A percentile compares a stretch with the other conserved stretches of the same genome.
These are phyloP conservation scores for Grammomys surdaster DNA, from an alignment of 2,113 vertebrate species.

Conservation along the genomic window DNA sequence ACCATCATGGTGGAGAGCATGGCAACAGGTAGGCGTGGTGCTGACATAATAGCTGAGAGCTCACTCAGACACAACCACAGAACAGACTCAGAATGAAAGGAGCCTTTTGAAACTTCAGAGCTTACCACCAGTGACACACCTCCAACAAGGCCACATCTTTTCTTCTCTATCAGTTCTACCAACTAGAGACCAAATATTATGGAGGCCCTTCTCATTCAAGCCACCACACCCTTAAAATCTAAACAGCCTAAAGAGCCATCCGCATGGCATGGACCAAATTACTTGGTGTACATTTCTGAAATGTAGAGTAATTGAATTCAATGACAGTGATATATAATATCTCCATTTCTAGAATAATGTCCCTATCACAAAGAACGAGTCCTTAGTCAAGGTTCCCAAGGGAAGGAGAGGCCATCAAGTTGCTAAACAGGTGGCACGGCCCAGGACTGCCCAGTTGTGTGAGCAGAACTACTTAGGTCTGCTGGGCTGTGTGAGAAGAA, in stretches of 20 bases:
- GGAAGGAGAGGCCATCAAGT: too few species aligned
- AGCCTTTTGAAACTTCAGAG: background rate
- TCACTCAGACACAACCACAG: background rate
- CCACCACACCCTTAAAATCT: background rate
- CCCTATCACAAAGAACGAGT: background rate
- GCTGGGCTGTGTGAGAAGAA: too few species aligned
- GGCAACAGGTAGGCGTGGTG: background rate
- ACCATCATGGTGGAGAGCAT: background rate
- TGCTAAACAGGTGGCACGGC: background rate
- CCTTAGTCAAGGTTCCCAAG: background rate
- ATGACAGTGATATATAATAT: background rate
- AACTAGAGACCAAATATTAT: too few species aligned
- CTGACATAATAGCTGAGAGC: background rate
- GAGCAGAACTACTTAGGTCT: too few species aligned
- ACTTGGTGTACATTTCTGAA: background rate
- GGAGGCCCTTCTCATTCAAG: background rate
- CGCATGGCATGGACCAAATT: background rate
- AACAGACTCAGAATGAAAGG: background rate
- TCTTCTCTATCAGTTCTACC: background rate
- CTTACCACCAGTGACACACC: background rate
- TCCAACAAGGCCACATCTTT: background rate
- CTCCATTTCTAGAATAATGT: background rate
- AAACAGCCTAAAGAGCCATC: background rate
- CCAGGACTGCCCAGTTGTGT: too few species aligned
- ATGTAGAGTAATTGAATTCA: background rate